Percentiles rank a stretch among this genome's conserved stretches.
Evolutionary conservation across 2,113 vertebrate genomes (phyloP).

Genomic region (Pollimyrus isidori): DNA sequence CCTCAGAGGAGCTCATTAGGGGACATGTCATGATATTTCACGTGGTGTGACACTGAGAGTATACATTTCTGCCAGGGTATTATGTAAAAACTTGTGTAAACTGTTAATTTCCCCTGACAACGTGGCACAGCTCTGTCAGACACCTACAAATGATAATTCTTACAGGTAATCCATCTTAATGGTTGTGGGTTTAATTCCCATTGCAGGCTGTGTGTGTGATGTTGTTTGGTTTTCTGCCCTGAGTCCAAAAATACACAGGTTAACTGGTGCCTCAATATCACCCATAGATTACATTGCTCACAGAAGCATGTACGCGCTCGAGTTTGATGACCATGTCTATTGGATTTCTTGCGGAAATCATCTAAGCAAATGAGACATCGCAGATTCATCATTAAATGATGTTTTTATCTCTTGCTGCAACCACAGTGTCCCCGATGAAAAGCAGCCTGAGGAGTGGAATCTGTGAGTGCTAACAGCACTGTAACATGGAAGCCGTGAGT

Average conservation of each 20-base stretch:
- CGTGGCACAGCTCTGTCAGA: neutral
- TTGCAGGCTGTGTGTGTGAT: neutral
- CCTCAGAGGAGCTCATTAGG: constrained; percentile 3
- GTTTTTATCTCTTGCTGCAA: neutral
- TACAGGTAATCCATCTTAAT: neutral
- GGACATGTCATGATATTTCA: neutral
- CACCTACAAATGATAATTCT: neutral
- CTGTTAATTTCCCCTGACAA: neutral
- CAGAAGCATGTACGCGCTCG: neutral
- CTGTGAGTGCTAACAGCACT: neutral
- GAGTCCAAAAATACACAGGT: neutral
- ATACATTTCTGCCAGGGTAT: neutral
- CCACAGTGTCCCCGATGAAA: neutral
- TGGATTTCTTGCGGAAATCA: neutral
- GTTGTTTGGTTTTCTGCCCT: neutral
- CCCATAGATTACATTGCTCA: neutral
- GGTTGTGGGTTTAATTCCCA: neutral
- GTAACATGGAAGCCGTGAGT: neutral
- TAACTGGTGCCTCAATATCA: neutral
- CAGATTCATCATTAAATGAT: neutral
- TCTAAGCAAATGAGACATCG: neutral
- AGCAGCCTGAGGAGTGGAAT: neutral
- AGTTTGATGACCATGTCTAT: neutral
- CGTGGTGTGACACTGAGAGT: neutral
- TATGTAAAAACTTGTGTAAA: neutral